Percentiles rank a stretch among this genome's conserved stretches.
Conservation (phyloP, 2,888 invertebrate species). For the Poecilobothrus nobilitatus region DNA sequence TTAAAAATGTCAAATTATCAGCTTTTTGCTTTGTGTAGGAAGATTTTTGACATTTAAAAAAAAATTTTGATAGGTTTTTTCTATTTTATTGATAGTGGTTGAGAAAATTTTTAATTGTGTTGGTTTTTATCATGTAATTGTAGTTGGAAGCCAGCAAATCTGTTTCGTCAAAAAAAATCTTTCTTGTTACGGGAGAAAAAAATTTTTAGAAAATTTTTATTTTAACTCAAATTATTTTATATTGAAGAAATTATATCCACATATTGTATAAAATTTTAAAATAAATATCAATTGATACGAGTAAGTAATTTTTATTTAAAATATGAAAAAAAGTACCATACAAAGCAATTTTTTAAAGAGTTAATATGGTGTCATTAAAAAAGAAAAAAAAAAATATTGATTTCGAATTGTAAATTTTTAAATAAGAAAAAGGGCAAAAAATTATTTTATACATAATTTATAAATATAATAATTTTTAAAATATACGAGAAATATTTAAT, state of each 20-base stretch:
- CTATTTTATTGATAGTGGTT: neutral
- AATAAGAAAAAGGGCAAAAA: too few species aligned
- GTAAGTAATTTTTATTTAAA: neutral
- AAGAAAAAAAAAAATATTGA: neutral
- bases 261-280: neutral
- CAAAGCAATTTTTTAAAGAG: neutral
- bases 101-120: neutral
- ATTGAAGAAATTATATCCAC: neutral
- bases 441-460: too few species aligned
- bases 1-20: neutral
- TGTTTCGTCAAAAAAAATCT: neutral
- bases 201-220: neutral
- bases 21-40: neutral
- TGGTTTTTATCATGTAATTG: constrained; percentile 1
- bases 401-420: neutral
- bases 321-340: neutral
- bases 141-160: constrained; percentile 5
- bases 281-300: neutral
- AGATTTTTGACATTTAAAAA: neutral
- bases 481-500: too few species aligned
- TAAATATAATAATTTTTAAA: too few species aligned
- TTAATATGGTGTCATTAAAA: neutral
- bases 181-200: neutral
- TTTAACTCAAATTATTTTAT: neutral
- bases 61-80: neutral